These are phyloP conservation scores for Guaruba guarouba DNA, from an alignment of 2,113 vertebrate genomes.

Conservation along the genomic window DNA sequence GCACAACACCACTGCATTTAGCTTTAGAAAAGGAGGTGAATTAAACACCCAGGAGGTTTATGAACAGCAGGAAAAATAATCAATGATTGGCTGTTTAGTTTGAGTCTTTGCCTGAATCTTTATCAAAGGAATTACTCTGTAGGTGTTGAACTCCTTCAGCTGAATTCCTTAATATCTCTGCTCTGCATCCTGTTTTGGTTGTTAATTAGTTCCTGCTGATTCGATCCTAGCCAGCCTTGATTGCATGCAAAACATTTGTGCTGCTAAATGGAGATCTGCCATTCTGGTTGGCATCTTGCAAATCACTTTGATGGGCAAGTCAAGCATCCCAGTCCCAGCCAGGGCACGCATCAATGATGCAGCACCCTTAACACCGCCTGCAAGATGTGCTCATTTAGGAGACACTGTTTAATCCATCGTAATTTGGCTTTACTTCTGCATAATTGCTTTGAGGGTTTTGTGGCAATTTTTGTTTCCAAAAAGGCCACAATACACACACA, in stretches of 20 bases:
- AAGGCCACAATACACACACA: fast-evolving
- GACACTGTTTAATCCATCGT: fast-evolving
- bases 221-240: background rate
- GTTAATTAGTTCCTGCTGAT: conserved; percentile 25
- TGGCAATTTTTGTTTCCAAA: background rate
- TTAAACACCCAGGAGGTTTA: background rate
- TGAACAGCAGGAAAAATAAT: background rate
- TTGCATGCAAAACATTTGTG: background rate
- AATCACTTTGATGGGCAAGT: background rate
- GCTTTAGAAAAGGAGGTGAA: background rate
- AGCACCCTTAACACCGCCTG: fast-evolving
- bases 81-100: background rate
- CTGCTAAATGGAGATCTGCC: background rate
- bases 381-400: fast-evolving
- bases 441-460: background rate
- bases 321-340: fast-evolving
- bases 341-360: background rate
- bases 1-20: background rate
- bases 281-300: background rate
- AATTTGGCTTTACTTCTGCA: background rate
- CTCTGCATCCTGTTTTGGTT: background rate
- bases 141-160: conserved; percentile 2
- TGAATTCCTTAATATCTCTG: background rate
- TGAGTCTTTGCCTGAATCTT: background rate
- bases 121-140: background rate